Evolutionary conservation across 2,797 vertebrate species (phyloP).

Genomic region (Mus spretus): DNA sequence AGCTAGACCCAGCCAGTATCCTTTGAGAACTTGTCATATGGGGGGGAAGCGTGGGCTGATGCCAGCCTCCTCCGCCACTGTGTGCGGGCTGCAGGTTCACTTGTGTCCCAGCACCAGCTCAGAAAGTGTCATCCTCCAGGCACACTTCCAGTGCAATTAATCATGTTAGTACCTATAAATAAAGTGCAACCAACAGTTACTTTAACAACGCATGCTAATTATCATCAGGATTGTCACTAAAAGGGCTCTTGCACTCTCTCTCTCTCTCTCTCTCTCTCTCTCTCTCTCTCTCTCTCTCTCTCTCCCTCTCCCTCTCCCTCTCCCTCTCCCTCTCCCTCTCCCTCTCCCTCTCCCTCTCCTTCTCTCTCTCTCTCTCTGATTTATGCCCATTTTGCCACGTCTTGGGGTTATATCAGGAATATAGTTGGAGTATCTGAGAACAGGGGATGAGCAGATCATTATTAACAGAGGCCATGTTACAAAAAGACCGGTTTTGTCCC

Average conservation of each 20-base stretch:
- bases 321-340: no score
- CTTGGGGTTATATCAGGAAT: not conserved
- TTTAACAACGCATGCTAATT: slow-evolving; percentile 74
- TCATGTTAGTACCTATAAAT: slow-evolving; percentile 82
- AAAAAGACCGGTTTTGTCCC: not conserved
- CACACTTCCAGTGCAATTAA: slow-evolving; percentile 72
- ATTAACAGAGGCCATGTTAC: not conserved
- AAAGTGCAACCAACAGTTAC: slow-evolving; percentile 74
- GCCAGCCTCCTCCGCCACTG: not conserved
- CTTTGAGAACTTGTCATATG: slow-evolving; percentile 17
- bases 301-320: no score
- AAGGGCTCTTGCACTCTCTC: no score
- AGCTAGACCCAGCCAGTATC: slow-evolving; percentile 22
- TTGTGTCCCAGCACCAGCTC: slow-evolving; percentile 30
- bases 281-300: not conserved
- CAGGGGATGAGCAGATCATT: slow-evolving; percentile 27
- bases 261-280: no score
- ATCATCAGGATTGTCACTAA: slow-evolving; percentile 32
- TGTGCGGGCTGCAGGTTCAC: slow-evolving; percentile 60
- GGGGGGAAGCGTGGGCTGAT: not conserved
- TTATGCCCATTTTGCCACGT: slow-evolving; percentile 44
- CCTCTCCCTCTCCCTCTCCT: no score
- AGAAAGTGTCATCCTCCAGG: slow-evolving; percentile 76
- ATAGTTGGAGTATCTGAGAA: slow-evolving; percentile 42
- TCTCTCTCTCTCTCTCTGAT: not conserved